Percentiles rank a stretch among this genome's conserved stretches.
Evolutionary conservation across 1,140 invertebrate genomes (phyloP).

Genomic region (Subanguina moxae): DNA sequence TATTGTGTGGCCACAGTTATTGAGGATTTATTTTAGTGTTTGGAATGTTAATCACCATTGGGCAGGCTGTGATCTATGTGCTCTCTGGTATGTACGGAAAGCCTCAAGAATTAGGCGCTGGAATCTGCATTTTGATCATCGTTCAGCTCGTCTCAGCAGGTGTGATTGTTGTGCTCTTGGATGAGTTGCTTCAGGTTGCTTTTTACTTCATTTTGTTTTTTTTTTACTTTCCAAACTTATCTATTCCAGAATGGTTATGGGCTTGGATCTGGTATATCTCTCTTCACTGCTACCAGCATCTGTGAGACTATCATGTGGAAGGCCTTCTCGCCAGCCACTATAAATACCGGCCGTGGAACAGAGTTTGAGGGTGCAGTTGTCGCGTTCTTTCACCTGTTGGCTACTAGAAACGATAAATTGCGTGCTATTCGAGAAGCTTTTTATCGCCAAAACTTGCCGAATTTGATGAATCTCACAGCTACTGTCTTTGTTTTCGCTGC

Average conservation of each 20-base stretch:
- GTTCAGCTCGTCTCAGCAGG: constrained; percentile 95
- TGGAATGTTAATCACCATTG: constrained; percentile 99
- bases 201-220: background rate
- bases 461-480: constrained; percentile 95
- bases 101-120: constrained; percentile 94
- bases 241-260: constrained; percentile 67
- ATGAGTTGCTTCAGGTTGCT: constrained; percentile 91
- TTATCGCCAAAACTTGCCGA: constrained; percentile 97
- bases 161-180: constrained; percentile 90
- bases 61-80: constrained; percentile 99
- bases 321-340: constrained; percentile 96
- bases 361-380: constrained; percentile 98
- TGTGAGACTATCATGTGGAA: constrained; percentile 99
- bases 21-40: no score
- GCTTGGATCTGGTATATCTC: constrained; percentile 95
- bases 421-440: constrained; percentile 94
- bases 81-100: constrained; percentile 99
- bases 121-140: constrained; percentile 95
- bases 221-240: background rate
- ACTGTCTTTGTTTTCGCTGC: constrained; percentile 97
- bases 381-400: constrained; percentile 89
- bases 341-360: constrained; percentile 87
- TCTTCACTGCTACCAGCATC: constrained; percentile 99
- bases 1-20: no score
- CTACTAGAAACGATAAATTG: constrained; percentile 95